Evolutionary conservation across 1,140 invertebrate genomes (phyloP), one percentile per base, ranked within the genome.

Genomic region (Drosophila baimaii): DNA sequence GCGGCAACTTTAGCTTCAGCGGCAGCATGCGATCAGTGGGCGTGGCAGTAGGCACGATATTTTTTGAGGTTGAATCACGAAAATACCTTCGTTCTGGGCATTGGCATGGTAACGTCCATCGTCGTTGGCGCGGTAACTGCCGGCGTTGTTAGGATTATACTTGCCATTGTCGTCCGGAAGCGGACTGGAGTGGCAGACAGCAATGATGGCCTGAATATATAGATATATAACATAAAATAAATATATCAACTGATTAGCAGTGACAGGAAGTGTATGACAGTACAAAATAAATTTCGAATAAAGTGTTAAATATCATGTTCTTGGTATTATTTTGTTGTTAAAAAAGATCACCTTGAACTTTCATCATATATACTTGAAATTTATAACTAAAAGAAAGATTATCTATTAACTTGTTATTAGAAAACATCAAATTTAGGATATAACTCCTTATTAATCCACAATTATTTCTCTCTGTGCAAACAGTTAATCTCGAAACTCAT

Each of bases 61-160:
- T 58, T 68, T 68, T 51, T 49, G 59, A 51, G 66, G 2, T 77
- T 62, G 56, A 56, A 61, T 84, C 75, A 78, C 65, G 56, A 82
- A 65, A 90, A 91, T 91, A 91, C 90, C 90, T 91, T 90, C 90
- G 31, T 86, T 74, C 5, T 73, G 61, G 12, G 88, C 61, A 49
- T 44, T 76, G 35, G 77, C 75, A 81, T 84, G 90, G 78, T 91
- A 91, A 5, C 77, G 80, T 80, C 90, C 90, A 84, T 91, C 90
- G 41, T 91, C 80, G 43, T 55, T 52, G 19, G 86, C 61, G 49
- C 49, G 81, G 74, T 91, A 91, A 77, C 55, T 74, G 63, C 90
- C 90, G 44, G 90, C 90, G 63, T 71, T 62, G 47, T 37, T 25
- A 65, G 68, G 82, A 68, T 85, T 74, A 90, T 91, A 91, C 90